A percentile compares a stretch with the other conserved stretches of the same genome.
These are phyloP conservation scores for Panagrolaimus sp. DNA, from an alignment of 1,140 invertebrate species.

Conservation along the genomic window DNA sequence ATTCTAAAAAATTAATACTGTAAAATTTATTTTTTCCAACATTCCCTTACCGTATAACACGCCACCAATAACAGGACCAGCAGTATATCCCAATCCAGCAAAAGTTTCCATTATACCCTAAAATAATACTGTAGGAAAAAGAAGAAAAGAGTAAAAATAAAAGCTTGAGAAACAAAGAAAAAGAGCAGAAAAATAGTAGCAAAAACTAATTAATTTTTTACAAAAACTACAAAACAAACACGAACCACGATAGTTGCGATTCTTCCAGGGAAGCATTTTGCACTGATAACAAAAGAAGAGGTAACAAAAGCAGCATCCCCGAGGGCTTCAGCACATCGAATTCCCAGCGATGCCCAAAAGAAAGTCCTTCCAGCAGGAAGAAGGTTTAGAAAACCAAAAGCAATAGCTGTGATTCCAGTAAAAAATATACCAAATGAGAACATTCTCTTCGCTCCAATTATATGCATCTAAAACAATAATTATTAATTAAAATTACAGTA, in stretches of 20 bases:
- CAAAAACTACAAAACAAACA: not conserved
- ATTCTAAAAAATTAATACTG: constrained; percentile 44
- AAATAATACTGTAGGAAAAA: constrained; percentile 37
- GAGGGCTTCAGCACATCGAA: constrained; percentile 78
- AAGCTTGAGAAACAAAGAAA: not conserved
- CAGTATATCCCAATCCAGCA: constrained; percentile 72
- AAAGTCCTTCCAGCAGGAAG: constrained; percentile 75
- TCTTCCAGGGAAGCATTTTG: constrained; percentile 83
- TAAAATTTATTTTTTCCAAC: not conserved
- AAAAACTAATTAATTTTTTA: constrained; percentile 2
- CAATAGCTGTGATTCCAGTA: constrained; percentile 65
- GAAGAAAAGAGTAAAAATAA: not conserved
- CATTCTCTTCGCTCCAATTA: constrained; percentile 75
- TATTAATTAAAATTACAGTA: constrained; percentile 17
- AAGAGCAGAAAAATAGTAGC: not conserved
- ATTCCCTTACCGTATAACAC: not conserved
- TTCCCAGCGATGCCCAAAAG: constrained; percentile 76
- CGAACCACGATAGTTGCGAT: constrained; percentile 83
- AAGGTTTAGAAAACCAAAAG: constrained; percentile 71
- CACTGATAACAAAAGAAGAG: constrained; percentile 83
- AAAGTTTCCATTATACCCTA: constrained; percentile 80
- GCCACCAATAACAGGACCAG: constrained; percentile 57
- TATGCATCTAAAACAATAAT: constrained; percentile 66
- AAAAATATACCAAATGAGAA: constrained; percentile 81
- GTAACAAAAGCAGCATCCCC: constrained; percentile 86